Conservation (phyloP, 2,888 invertebrate genomes). For the Alsophila aescularia region DNA sequence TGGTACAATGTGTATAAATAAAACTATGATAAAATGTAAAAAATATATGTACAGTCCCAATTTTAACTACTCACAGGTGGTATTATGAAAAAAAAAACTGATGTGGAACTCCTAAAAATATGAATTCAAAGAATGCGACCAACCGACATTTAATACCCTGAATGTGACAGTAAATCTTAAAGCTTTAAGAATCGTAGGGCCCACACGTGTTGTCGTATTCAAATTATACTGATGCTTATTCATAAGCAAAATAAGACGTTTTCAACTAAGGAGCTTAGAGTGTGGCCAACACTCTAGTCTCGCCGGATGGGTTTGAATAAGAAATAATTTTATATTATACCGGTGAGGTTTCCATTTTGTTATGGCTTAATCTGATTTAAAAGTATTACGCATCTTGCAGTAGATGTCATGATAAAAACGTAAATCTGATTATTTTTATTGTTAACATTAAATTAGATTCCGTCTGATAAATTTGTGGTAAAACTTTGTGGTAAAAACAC, state of each 20-base stretch:
- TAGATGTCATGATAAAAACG: neutral
- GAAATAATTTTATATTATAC: slow-evolving; percentile 31
- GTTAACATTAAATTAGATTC: no score
- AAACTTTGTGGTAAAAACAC: no score
- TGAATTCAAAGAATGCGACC: slow-evolving; percentile 21
- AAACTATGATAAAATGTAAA: no score
- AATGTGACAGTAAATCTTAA: slow-evolving; percentile 31
- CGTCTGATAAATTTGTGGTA: no score
- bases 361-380: slow-evolving; percentile 27
- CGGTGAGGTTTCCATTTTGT: slow-evolving; percentile 18
- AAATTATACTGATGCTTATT: slow-evolving; percentile 33
- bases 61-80: no score
- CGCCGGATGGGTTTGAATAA: slow-evolving; percentile 28
- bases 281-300: slow-evolving; percentile 23
- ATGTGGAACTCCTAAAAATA: slow-evolving; percentile 14
- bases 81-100: neutral
- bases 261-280: slow-evolving; percentile 33
- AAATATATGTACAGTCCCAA: no score
- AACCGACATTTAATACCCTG: slow-evolving; percentile 19
- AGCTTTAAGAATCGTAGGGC: slow-evolving; percentile 29
- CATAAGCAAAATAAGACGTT: slow-evolving; percentile 33
- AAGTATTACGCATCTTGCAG: slow-evolving; percentile 9
- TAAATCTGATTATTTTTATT: neutral
- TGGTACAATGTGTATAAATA: no score
- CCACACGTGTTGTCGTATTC: slow-evolving; percentile 36